Percentiles rank a stretch among this genome's conserved stretches.
Evolutionary conservation across 1,140 invertebrate genomes (phyloP).

Genomic region (Plectrocnemia conspersa): DNA sequence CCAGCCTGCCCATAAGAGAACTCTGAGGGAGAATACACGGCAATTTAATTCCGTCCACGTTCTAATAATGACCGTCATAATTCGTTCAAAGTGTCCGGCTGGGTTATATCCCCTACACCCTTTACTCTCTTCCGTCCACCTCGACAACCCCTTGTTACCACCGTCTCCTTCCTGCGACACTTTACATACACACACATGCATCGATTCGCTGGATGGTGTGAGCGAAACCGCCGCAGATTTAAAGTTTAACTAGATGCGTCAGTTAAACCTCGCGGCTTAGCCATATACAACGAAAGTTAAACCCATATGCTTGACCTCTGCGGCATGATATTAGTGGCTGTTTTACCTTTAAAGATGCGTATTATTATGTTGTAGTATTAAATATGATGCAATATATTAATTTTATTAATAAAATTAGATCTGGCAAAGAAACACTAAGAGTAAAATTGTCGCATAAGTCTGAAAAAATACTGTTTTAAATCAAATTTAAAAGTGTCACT

Average conservation of each 20-base stretch:
- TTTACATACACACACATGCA: not conserved
- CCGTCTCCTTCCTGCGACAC: slow-evolving; percentile 8
- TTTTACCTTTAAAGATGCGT: not conserved
- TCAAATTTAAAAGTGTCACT: too few relatives aligned
- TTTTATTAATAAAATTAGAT: too few relatives aligned
- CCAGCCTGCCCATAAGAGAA: slow-evolving; percentile 23
- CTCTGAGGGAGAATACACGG: slow-evolving; percentile 38
- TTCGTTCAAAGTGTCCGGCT: slow-evolving; percentile 56
- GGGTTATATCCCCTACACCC: slow-evolving; percentile 44
- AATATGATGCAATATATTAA: too few relatives aligned
- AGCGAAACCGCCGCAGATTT: slow-evolving; percentile 12
- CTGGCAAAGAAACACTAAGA: too few relatives aligned
- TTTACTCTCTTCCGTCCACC: slow-evolving; percentile 7
- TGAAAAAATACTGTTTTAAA: too few relatives aligned
- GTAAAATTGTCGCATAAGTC: too few relatives aligned
- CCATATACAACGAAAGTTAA: not conserved
- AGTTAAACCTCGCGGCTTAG: not conserved
- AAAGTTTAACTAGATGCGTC: slow-evolving; percentile 15
- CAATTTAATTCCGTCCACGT: slow-evolving; percentile 56
- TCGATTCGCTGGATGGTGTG: slow-evolving; percentile 9
- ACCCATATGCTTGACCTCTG: not conserved
- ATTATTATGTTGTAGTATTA: too few relatives aligned
- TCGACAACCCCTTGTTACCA: slow-evolving; percentile 10
- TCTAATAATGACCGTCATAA: slow-evolving; percentile 57
- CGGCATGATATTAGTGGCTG: not conserved